Evolutionary conservation across 1,140 invertebrate species (phyloP), one percentile per base, ranked within the genome.

Genomic region (Batillaria attramentaria): DNA sequence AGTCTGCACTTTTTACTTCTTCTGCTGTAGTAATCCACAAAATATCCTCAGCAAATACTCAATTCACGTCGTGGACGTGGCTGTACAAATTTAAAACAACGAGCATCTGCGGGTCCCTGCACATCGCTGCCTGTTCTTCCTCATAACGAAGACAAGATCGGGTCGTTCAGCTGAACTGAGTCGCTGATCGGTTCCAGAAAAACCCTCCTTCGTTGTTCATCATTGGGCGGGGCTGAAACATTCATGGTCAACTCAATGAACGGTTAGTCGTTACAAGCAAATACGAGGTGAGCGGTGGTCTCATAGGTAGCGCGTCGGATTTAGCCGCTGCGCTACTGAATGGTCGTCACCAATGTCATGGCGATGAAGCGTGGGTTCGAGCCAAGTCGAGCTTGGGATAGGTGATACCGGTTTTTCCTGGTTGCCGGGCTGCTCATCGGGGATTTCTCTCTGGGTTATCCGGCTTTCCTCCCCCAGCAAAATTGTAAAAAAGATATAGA

Each of bases 151-250:
- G 57, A 8, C 3, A 3, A 10, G 8, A 10, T 62, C n/a, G 33
- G n/a, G n/a, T 62, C 1, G 3, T 2, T 2, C 24, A 24, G 33
- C 50, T 20, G 18, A n/a, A 54, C 1, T 18, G 18, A 54, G 50
- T n/a, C 50, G 57, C n/a, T 10, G 57, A 62, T n/a, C 24, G n/a
- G 57, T 62, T 31, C 57, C 57, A 62, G 24, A 62, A 62, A 31
- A 62, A 62, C n/a, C 57, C 6, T 6, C 33, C 8, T 24, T 62
- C 57, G 24, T 31, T 31, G 1, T 62, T 31, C 57, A 62, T 6
- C n/a, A 62, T 62, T 24, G 57, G 57, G 24, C 57, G 57, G 33
- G 57, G 57, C 57, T 62, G 57, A 62, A 62, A 62, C n/a, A n/a
- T n/a, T n/a, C n/a, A n/a, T n/a, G n/a, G n/a, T n/a, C n/a, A n/a